Conservation (phyloP, 2,888 invertebrate genomes). For the Hyppa rectilinea region DNA sequence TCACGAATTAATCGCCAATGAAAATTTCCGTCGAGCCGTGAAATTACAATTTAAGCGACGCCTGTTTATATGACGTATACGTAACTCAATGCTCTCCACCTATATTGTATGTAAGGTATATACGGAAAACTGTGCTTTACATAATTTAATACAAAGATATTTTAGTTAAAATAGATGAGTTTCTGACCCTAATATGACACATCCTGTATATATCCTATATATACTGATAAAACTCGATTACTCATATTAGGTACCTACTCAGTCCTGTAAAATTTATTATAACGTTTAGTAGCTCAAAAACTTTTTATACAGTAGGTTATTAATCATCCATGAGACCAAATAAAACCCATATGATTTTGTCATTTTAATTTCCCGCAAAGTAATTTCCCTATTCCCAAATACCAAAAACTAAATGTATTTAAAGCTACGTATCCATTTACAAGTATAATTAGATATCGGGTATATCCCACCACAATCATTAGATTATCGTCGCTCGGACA, state of each 20-base stretch:
- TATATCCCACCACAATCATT: slow-evolving; percentile 65
- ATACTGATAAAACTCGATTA: neutral
- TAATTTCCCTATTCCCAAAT: slow-evolving; percentile 39
- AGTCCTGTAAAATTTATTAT: neutral
- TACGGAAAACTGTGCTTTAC: slow-evolving; percentile 13
- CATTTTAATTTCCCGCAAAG: slow-evolving; percentile 9
- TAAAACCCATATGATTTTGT: neutral
- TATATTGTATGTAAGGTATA: slow-evolving; percentile 24
- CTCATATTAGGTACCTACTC: neutral
- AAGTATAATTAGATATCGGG: slow-evolving; percentile 66
- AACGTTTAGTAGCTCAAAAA: neutral
- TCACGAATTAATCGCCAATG: slow-evolving; percentile 88
- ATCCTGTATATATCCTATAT: no score
- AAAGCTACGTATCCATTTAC: slow-evolving; percentile 62
- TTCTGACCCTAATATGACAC: neutral
- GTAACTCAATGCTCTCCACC: slow-evolving; percentile 55
- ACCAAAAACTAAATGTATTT: slow-evolving; percentile 44
- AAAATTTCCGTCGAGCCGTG: slow-evolving; percentile 87
- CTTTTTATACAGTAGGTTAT: neutral
- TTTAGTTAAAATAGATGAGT: neutral
- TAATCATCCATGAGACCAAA: neutral
- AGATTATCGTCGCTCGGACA: slow-evolving; percentile 73
- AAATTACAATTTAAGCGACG: slow-evolving; percentile 88
- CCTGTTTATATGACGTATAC: slow-evolving; percentile 79
- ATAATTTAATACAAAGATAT: slow-evolving; percentile 6